These are phyloP conservation scores for Drosophila nasuta DNA, from an alignment of 1,140 invertebrate genomes.

Conservation along the genomic window DNA sequence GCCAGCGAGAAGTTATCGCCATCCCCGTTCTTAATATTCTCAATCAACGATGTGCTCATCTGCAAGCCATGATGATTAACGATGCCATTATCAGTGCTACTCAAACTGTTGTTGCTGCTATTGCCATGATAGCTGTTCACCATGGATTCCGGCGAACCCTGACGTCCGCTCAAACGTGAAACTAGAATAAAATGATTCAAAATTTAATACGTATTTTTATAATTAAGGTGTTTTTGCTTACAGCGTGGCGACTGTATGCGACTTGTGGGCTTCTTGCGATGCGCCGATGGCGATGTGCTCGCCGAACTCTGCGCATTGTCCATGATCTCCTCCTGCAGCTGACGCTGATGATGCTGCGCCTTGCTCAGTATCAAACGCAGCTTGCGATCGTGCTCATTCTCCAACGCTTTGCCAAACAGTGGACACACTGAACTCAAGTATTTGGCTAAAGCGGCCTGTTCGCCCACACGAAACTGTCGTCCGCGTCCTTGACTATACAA, in stretches of 20 bases:
- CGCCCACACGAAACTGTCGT: constrained; percentile 93
- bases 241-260: constrained; percentile 83
- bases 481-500: constrained; percentile 96
- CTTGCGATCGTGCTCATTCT: constrained; percentile 94
- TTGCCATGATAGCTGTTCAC: constrained; percentile 88
- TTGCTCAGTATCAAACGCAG: constrained; percentile 93
- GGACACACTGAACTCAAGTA: constrained; percentile 93
- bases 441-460: constrained; percentile 92
- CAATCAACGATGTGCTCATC: constrained; percentile 85
- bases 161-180: constrained; percentile 85
- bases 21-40: constrained; percentile 84
- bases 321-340: constrained; percentile 89
- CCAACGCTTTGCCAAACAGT: constrained; percentile 89
- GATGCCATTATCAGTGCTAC: constrained; percentile 59
- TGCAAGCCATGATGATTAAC: constrained; percentile 86
- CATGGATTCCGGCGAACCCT: constrained; percentile 90
- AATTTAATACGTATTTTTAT: neutral
- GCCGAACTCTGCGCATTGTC: constrained; percentile 78
- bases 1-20: constrained; percentile 85
- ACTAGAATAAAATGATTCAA: constrained; percentile 60
- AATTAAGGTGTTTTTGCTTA: constrained; percentile 38
- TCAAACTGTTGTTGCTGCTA: constrained; percentile 69
- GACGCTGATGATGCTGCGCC: constrained; percentile 95
- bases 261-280: constrained; percentile 78
- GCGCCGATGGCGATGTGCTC: constrained; percentile 80